Evolutionary conservation across 2,113 vertebrate genomes (phyloP).

Genomic region (Calonectris borealis): DNA sequence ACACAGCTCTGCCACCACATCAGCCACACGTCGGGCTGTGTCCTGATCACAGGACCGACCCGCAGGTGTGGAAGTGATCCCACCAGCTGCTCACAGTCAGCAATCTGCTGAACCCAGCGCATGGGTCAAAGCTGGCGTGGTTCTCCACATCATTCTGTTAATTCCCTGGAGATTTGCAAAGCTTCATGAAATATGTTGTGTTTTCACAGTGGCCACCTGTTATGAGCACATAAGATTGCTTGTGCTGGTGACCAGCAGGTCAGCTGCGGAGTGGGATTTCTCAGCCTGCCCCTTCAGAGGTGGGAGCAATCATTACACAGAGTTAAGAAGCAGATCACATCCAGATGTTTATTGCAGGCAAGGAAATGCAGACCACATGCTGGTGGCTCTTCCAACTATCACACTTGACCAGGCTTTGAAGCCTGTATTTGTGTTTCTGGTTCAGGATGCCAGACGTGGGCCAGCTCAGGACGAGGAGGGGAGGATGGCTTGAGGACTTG

Average conservation of each 20-base stretch:
- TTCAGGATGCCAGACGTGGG: not conserved
- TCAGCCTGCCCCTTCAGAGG: not conserved
- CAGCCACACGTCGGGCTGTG: not conserved
- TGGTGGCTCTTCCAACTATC: not conserved
- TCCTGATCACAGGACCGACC: not conserved
- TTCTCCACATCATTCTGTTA: not conserved
- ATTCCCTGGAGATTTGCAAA: not conserved
- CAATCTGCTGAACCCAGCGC: not conserved
- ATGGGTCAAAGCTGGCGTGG: not conserved
- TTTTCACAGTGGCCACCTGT: not conserved
- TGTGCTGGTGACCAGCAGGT: not conserved
- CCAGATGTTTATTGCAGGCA: not conserved
- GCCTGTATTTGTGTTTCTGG: not conserved
- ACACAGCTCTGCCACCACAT: not conserved
- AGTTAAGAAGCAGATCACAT: not conserved
- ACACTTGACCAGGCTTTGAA: not conserved
- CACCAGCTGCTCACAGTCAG: not conserved
- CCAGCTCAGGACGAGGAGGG: not conserved
- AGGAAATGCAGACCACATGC: not conserved
- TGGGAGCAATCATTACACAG: not conserved
- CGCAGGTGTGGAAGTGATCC: not conserved
- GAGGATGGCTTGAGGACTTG: not conserved
- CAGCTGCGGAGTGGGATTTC: not conserved
- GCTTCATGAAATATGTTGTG: not conserved
- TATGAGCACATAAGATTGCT: not conserved